Evolutionary conservation across 2,888 invertebrate species (phyloP), one percentile per base, ranked within the genome.

Genomic region (Eristalinus sepulchralis): DNA sequence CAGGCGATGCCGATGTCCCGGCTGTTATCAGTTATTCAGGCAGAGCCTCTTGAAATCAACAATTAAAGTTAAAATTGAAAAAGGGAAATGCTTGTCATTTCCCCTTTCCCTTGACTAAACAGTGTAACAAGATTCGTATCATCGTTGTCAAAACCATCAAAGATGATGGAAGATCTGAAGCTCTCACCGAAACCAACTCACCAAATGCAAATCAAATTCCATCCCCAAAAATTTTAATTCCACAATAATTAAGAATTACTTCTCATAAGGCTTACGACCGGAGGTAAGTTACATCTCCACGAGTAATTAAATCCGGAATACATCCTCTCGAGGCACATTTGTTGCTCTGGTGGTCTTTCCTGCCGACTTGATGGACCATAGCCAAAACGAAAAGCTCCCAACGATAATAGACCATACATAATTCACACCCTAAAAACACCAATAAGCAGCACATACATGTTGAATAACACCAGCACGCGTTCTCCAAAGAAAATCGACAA

Each of bases 391-490:
- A 59, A 10, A 57, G 5, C 10, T 57, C 11, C 22, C 2, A 57
- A 57, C 24, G 24, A 57, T 57, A 57, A 57, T 24, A 57, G n/a
- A 9, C 1, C 39, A 79, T 71, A 60, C 27, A 72, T 64, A 83
- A 86, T 83, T 86, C 83, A 86, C 86, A 83, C 86, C 86, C 83
- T 20, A 36, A 78, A 77, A 83, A 83, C 83, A 86, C 60, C 86
- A 86, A 83, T 86, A 86, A 86, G 82, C 71, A 78, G 70, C 70
- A 68, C 86, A 86, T 83, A 78, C 83, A 86, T 86, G 83, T 83
- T 78, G 86, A 83, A 83, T 75, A 78, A 68, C 73, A 71, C 75
- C 78, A 72, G 4, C 77, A 70, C 27, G 78, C 77, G 83, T 83
- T 82, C 82, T 75, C 78, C 86, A 68, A 68, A 47, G n/a, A 75